Evolutionary conservation across 1,140 invertebrate genomes (phyloP), one percentile per base, ranked within the genome.

Genomic region (Drosophila pseudoananassae): DNA sequence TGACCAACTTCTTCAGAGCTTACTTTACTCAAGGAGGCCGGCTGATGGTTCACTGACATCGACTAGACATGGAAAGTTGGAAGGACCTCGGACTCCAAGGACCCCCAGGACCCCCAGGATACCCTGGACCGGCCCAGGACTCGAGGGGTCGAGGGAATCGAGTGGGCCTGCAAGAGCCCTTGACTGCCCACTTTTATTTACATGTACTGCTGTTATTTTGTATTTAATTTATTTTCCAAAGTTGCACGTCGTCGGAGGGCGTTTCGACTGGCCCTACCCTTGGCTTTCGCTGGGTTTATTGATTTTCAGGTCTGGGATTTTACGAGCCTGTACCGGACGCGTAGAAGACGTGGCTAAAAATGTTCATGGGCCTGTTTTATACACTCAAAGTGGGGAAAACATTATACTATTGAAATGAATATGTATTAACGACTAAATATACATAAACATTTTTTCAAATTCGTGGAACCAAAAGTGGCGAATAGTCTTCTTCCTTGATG

Each of bases 151-250:
- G 36, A n/a, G 20, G 2, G 65, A 64, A 38, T 54, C 33, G 27
- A 63, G 64, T 53, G 36, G 45, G 31, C 31, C 31, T 31, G 31
- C 9, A 31, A 31, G 31, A 10, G 9, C 36, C 27, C 9, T 33
- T 15, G 51, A 70, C 65, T 65, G 46, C 59, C 65, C 70, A 75
- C 83, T 82, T 88, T 88, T 85, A 85, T 85, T 85, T 85, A 85
- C 82, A 85, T 85, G 83, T 85, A 88, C 75, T 88, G 83, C 83
- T 88, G 83, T 85, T 85, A 85, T 85, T 85, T 85, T 85, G 75
- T 85, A 88, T 88, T 83, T 85, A 85, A 85, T 88, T 85, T 85
- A 85, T 85, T 85, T 85, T 71, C 60, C 56, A 65, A 69, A 77
- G 25, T 73, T 51, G 52, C 43, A 50, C 29, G 52, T 52, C 55